A percentile compares a stretch with the other conserved stretches of the same genome.
Evolutionary conservation across 64 coral and sea anemone genomes (phyloP).

Genomic region (Porites australiensis): DNA sequence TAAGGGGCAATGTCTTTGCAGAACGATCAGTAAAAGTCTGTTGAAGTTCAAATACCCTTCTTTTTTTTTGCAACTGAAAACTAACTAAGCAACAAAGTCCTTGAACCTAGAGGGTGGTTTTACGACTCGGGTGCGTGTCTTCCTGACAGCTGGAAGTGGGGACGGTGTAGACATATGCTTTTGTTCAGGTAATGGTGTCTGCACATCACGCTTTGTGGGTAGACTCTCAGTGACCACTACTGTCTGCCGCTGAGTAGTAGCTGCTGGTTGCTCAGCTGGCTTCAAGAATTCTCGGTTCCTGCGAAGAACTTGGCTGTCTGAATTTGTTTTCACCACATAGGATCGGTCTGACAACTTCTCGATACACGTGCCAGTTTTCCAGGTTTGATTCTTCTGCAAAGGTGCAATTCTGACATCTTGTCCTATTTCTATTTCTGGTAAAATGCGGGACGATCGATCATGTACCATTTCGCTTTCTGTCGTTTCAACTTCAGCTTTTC

Average conservation of each 20-base stretch:
- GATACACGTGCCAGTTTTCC: conserved; percentile 35
- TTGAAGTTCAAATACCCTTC: background rate
- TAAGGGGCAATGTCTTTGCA: background rate
- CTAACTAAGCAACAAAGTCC: background rate
- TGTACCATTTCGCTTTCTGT: conserved; percentile 49
- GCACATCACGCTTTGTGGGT: background rate
- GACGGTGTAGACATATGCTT: background rate
- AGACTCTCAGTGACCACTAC: background rate
- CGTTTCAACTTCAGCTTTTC: conserved; percentile 6
- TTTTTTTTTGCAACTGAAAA: too few relatives aligned
- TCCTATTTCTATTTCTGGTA: conserved; percentile 53
- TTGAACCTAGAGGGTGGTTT: conserved; percentile 27
- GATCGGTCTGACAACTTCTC: conserved; percentile 54
- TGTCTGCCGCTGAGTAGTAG: background rate
- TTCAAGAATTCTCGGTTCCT: conserved; percentile 41
- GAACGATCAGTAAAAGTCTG: background rate
- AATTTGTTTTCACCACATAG: conserved; percentile 30
- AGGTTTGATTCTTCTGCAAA: conserved; percentile 28
- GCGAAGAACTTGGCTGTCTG: background rate
- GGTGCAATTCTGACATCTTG: conserved; percentile 46
- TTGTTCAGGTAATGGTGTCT: background rate
- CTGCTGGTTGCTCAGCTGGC: too few relatives aligned
- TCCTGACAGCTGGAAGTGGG: background rate
- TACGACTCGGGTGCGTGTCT: background rate
- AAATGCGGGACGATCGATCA: conserved; percentile 35